phyloP scores from a whole-genome alignment of 2,797 vertebrate genomes.

The Dipus sagitta region DNA sequence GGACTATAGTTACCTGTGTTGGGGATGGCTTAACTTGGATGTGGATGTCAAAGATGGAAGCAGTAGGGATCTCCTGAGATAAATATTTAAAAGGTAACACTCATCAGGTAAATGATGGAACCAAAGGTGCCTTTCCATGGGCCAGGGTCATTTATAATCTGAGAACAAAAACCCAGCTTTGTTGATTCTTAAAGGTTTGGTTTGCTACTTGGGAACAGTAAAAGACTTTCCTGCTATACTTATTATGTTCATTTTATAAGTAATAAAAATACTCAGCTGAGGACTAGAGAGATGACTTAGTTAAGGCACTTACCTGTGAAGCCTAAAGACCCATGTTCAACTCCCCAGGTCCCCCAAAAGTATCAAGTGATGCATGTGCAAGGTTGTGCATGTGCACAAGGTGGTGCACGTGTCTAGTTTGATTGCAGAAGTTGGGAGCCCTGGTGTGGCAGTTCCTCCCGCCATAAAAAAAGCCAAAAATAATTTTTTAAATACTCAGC shows the following conservation, averaged over 20 bases:
- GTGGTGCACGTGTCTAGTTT: no score
- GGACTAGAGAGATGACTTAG: no score
- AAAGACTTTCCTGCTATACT: background rate
- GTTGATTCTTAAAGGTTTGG: background rate
- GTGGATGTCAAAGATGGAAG: background rate
- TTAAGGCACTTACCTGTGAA: no score
- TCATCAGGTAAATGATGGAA: background rate
- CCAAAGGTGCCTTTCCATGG: background rate
- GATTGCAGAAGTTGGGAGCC: no score
- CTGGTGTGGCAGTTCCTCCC: no score
- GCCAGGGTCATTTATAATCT: background rate
- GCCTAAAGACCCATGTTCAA: no score
- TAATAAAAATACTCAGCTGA: background rate
- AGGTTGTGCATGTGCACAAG: no score
- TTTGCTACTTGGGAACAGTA: background rate
- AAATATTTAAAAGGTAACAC: background rate
- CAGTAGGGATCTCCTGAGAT: background rate
- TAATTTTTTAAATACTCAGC: background rate
- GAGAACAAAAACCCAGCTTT: background rate
- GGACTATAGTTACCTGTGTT: background rate
- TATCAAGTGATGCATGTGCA: no score
- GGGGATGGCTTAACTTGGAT: background rate
- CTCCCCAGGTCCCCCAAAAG: no score
- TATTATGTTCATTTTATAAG: slow-evolving; percentile 13
- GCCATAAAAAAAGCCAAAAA: no score